Conservation (phyloP, 2,888 invertebrate species). For the Criorhina ranunculi region DNA sequence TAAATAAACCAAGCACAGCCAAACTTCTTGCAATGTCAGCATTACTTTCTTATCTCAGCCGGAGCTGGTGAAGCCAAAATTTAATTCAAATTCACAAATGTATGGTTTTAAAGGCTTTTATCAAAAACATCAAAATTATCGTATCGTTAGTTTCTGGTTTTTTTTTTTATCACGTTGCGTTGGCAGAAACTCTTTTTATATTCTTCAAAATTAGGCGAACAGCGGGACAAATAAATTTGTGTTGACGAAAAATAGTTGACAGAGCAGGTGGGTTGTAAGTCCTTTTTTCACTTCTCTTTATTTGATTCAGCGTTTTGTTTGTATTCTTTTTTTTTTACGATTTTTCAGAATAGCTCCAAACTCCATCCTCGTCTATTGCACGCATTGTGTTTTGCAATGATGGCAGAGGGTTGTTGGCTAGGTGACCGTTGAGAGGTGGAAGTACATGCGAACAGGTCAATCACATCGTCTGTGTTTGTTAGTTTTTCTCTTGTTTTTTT, state of each 20-base stretch:
- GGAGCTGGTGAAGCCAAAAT: too few relatives aligned
- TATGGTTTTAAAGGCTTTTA: too few relatives aligned
- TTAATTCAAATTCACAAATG: too few relatives aligned
- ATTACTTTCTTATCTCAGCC: too few relatives aligned
- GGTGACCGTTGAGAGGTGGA: slow-evolving; percentile 45
- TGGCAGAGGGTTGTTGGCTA: slow-evolving; percentile 21
- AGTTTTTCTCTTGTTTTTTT: slow-evolving; percentile 42
- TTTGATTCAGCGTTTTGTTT: slow-evolving; percentile 17
- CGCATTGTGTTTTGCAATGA: slow-evolving; percentile 45
- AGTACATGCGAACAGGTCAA: slow-evolving; percentile 60
- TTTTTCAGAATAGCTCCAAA: slow-evolving; percentile 8
- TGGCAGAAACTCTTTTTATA: neutral
- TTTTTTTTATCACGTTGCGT: too few relatives aligned
- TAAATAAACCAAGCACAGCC: too few relatives aligned
- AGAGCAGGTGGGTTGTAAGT: slow-evolving; percentile 16
- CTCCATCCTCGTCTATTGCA: slow-evolving; percentile 38
- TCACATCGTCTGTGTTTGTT: slow-evolving; percentile 71
- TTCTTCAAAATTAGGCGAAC: slow-evolving; percentile 10
- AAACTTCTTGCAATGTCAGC: too few relatives aligned
- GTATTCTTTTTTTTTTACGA: neutral
- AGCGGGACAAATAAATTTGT: slow-evolving; percentile 16
- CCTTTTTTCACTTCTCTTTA: slow-evolving; percentile 18
- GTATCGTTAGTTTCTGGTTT: too few relatives aligned
- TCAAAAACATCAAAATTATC: too few relatives aligned
- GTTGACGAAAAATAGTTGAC: slow-evolving; percentile 13